Base-by-base conservation (phyloP, 2,888 invertebrate genomes). In the Melipona beecheii region DNA sequence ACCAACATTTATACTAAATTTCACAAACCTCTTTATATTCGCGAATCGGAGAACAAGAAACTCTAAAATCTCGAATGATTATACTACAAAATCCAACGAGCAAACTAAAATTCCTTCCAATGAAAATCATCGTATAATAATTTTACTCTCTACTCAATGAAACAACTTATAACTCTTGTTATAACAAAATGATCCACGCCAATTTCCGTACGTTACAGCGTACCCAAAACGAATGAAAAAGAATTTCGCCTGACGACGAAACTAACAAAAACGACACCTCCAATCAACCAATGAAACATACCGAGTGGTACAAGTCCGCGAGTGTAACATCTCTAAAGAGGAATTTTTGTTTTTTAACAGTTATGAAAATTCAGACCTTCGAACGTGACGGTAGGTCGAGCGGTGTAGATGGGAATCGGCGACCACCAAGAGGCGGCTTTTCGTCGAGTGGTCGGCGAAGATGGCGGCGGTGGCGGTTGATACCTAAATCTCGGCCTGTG, bases 401-500 rank as follows among this genome's bases (percentile, higher is more conserved):
- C 92, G 43, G 92, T 93, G 91, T 95, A 95, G 91, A 96, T 95
- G 89, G 95, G 95, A 94, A 96, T 93, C 50, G 93, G 92, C 83
- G 95, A 95, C 94, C 95, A 95, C 95, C 95, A 95, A 66, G 93
- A 93, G 94, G 86, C 95, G 92, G 88, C 94, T 93, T 93, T 95
- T 92, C 92, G 95, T 94, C 95, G 95, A 94, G 89, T 94, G 89
- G 84, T 84, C 21, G 95, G 95, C 65, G 95, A 95, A 54, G 95
- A 95, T 36, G 96, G 95, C 56, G 96, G 95, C 24, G 95, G 95
- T 24, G 96, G 95, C 2, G 97, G 97, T 93, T 97, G 97, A 94
- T 98, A 98, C 81, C 97, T 96, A 91, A 96, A 96, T 88, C 96
- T 96, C 50, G 97, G 97, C 72, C 97, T 96, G 94, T 98, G 97